phyloP scores from a whole-genome alignment of 2,797 vertebrate species.

The Eidolon dupreanum region DNA sequence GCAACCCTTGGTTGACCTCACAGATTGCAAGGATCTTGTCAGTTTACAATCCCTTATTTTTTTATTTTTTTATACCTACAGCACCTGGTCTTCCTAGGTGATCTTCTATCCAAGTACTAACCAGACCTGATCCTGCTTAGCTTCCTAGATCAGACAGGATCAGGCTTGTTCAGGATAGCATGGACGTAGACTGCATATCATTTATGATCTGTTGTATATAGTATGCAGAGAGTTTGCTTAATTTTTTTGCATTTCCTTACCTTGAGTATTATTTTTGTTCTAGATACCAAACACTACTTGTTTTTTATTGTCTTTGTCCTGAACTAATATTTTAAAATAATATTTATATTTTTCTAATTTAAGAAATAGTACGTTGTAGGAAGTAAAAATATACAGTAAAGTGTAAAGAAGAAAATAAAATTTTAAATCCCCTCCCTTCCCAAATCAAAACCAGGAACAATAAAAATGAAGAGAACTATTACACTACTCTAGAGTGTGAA shows the following conservation, averaged over 20 bases:
- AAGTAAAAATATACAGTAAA: constrained; percentile 9
- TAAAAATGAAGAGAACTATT: constrained; percentile 23
- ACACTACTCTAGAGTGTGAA: background rate
- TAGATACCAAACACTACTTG: background rate
- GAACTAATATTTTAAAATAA: background rate
- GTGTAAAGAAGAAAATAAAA: constrained; percentile 10
- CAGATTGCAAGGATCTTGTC: no score
- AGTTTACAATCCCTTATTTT: no score
- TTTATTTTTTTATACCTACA: no score
- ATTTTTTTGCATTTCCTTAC: background rate
- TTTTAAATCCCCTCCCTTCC: background rate
- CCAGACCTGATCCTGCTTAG: no score
- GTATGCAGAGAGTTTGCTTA: background rate
- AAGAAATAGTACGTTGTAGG: background rate
- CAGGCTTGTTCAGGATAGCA: no score
- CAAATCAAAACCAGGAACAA: constrained; percentile 15
- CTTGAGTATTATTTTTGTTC: background rate
- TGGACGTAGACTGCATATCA: background rate
- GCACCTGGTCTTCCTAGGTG: no score
- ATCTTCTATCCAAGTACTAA: no score
- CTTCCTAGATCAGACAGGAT: no score
- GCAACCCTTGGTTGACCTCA: no score
- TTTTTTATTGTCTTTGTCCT: background rate
- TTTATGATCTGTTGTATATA: background rate
- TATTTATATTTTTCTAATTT: constrained; percentile 23